phyloP scores from a whole-genome alignment of 1,140 invertebrate genomes.

The Nephila pilipes region DNA sequence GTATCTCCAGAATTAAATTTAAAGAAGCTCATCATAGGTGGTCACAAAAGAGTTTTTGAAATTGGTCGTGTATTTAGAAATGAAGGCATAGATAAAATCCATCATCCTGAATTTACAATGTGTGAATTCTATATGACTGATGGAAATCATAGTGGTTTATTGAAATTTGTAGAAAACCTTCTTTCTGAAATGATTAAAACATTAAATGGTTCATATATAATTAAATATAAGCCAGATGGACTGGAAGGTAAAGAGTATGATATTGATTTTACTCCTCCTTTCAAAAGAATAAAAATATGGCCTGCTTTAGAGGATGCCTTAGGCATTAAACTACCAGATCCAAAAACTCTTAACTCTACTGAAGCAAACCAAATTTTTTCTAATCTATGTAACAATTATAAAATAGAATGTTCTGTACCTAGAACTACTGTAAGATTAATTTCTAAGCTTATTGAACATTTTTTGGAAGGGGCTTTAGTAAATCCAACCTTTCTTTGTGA shows the following conservation, averaged over 20 bases:
- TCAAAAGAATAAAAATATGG: conserved; percentile 95
- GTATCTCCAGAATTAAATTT: conserved; percentile 99
- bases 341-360: conserved; percentile 82
- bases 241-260: conserved; percentile 90
- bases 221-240: conserved; percentile 97
- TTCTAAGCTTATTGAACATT: conserved; percentile 98
- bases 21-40: conserved; percentile 98
- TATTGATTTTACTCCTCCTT: conserved; percentile 99
- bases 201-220: conserved; percentile 86
- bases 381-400: conserved; percentile 88
- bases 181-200: conserved; percentile 91
- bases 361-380: conserved; percentile 84
- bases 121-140: conserved; percentile 99
- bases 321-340: conserved; percentile 90
- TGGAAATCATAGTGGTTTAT: conserved; percentile 98
- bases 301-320: conserved; percentile 92
- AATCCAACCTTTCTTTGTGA: conserved; percentile 83
- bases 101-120: conserved; percentile 99
- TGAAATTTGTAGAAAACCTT: conserved; percentile 94
- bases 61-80: conserved; percentile 98
- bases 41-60: conserved; percentile 98
- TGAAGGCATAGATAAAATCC: conserved; percentile 98
- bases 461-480: conserved; percentile 96
- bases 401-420: conserved; percentile 95
- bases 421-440: conserved; percentile 94